Conservation (phyloP, 2,113 vertebrate genomes). For the Phaethon lepturus region DNA sequence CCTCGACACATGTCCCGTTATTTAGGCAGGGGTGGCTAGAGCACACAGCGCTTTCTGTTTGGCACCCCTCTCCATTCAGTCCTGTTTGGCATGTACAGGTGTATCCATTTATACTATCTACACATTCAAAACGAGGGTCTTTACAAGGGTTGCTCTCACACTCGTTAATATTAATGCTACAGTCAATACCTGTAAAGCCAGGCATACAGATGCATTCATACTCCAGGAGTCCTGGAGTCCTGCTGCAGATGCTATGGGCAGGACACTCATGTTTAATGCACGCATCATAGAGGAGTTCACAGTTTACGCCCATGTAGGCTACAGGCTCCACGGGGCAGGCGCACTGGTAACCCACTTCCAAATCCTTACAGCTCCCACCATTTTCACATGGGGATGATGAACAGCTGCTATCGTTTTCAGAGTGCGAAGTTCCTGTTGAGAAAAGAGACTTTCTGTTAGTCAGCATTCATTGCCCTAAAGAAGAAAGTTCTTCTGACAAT, state of each 20-base stretch:
- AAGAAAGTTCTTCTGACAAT: not conserved
- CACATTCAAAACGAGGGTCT: constrained; percentile 67
- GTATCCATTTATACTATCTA: constrained; percentile 60
- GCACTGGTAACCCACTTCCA: constrained; percentile 77
- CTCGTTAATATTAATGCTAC: constrained; percentile 58
- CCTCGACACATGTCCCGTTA: constrained; percentile 77
- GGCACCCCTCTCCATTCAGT: constrained; percentile 71
- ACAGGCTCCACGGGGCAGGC: constrained; percentile 71
- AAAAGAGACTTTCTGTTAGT: not conserved
- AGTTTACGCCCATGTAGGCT: constrained; percentile 76
- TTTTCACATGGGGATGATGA: constrained; percentile 83
- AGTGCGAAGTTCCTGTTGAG: constrained; percentile 72
- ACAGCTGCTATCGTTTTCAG: constrained; percentile 76
- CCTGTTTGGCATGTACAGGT: constrained; percentile 80
- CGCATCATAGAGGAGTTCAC: constrained; percentile 78
- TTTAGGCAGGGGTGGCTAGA: constrained; percentile 80
- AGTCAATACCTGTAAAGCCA: constrained; percentile 68
- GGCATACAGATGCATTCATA: constrained; percentile 79
- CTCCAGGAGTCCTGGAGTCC: constrained; percentile 52
- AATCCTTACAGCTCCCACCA: constrained; percentile 78
- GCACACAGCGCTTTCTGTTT: constrained; percentile 67
- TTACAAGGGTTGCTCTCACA: constrained; percentile 81
- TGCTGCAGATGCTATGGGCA: constrained; percentile 65
- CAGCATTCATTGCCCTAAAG: not conserved
- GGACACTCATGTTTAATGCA: constrained; percentile 55